Percentiles rank a stretch among this genome's conserved stretches.
phyloP scores from a whole-genome alignment of 2,113 vertebrate species.

The Phrynocephalus versicolor region DNA sequence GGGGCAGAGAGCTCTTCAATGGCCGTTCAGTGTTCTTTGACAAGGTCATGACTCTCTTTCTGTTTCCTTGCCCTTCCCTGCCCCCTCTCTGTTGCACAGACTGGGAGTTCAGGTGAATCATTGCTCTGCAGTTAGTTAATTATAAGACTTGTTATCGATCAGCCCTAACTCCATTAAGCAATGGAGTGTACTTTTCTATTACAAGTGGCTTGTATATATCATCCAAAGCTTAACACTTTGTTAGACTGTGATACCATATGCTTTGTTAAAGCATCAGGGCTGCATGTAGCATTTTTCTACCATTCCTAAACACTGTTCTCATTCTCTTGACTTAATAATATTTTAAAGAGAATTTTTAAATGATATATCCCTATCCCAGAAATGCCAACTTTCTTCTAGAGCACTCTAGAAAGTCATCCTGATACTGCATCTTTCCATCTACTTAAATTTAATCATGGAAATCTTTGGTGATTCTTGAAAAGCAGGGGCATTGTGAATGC shows the following conservation, averaged over 20 bases:
- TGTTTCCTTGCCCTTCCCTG: constrained; percentile 43
- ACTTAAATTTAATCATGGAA: neutral
- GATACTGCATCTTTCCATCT: neutral
- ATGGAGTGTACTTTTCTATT: constrained; percentile 24
- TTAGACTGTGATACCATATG: constrained; percentile 6
- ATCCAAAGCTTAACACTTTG: constrained; percentile 24
- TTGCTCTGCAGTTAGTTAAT: constrained; percentile 62
- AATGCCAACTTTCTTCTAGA: neutral
- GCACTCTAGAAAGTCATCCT: neutral
- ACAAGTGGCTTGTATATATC: constrained; percentile 50
- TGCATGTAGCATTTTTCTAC: constrained; percentile 19
- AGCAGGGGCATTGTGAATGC: neutral
- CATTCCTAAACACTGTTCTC: constrained; percentile 37
- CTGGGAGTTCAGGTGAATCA: constrained; percentile 66
- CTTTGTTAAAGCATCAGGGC: constrained; percentile 41
- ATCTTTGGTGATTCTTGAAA: neutral
- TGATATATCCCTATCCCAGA: neutral
- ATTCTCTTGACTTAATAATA: constrained; percentile 21
- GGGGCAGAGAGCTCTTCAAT: constrained; percentile 41
- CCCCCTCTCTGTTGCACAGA: constrained; percentile 57
- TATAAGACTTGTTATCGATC: constrained; percentile 51
- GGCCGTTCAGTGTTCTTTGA: constrained; percentile 56
- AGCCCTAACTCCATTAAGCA: constrained; percentile 48
- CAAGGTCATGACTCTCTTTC: constrained; percentile 34
- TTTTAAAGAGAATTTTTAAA: too few species aligned